A percentile compares a stretch with the other conserved stretches of the same genome.
phyloP scores from a whole-genome alignment of 2,113 vertebrate species.

The Rhinolophus ferrumequinum region DNA sequence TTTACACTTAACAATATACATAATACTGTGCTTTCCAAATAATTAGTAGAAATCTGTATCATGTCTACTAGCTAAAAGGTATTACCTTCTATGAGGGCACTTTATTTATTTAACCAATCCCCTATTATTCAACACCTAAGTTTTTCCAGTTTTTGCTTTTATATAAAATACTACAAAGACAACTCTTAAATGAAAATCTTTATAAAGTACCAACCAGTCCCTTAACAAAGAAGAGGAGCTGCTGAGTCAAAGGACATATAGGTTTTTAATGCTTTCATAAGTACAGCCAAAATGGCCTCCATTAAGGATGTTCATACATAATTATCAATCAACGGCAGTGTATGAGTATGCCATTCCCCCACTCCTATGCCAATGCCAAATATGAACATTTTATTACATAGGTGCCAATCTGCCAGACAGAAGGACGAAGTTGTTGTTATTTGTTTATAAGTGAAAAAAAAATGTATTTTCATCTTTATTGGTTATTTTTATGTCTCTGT shows the following conservation, averaged over 20 bases:
- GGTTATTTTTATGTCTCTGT: background rate
- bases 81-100: background rate
- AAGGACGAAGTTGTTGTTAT: background rate
- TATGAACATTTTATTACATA: background rate
- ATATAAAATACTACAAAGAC: background rate
- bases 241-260: background rate
- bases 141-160: background rate
- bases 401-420: background rate
- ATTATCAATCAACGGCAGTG: background rate
- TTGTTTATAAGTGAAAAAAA: background rate
- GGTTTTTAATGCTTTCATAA: background rate
- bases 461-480: background rate
- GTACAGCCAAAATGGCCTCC: slow-evolving; percentile 26
- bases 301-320: background rate
- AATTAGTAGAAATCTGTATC: background rate
- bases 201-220: background rate
- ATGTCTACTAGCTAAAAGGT: background rate
- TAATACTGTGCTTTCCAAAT: background rate
- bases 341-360: background rate
- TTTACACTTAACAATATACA: background rate
- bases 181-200: slow-evolving; percentile 2
- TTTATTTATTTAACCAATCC: background rate
- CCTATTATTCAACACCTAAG: background rate
- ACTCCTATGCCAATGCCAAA: background rate
- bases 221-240: background rate